These are phyloP conservation scores for Leucoraja ocellata DNA, from an alignment of 2,797 vertebrate genomes.

Conservation along the genomic window DNA sequence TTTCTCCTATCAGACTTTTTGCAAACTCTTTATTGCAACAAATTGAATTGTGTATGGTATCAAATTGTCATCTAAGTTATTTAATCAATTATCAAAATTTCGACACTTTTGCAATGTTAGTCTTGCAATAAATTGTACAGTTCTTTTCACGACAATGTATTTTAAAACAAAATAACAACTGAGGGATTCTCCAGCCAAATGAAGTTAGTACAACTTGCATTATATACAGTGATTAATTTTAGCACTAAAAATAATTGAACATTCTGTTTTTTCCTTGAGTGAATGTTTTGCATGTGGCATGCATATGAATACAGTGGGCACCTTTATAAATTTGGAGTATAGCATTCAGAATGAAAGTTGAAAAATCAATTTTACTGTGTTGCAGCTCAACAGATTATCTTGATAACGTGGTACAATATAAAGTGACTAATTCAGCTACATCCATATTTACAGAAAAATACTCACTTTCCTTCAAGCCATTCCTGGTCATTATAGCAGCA, in stretches of 20 bases:
- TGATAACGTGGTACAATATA: background rate
- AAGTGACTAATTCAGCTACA: background rate
- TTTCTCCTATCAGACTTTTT: too few relatives aligned
- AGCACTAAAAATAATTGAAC: background rate
- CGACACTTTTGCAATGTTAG: too few relatives aligned
- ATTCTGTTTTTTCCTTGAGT: background rate
- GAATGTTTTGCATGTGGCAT: background rate
- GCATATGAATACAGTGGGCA: background rate
- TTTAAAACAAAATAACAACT: too few relatives aligned
- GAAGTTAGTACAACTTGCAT: background rate
- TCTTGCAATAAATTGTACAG: too few relatives aligned
- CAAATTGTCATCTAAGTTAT: too few relatives aligned
- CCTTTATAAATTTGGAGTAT: background rate
- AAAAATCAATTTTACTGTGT: background rate
- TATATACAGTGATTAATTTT: background rate
- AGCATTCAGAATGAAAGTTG: background rate
- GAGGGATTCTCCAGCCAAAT: too few relatives aligned
- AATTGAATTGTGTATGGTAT: too few relatives aligned
- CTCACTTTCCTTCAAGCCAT: conserved; percentile 46
- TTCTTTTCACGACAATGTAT: too few relatives aligned
- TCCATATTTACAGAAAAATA: background rate
- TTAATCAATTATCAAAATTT: too few relatives aligned
- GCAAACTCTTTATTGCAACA: too few relatives aligned
- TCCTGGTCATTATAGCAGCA: conserved; percentile 49
- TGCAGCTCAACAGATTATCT: background rate